phyloP scores from a whole-genome alignment of 2,888 invertebrate genomes.

The Drymonia ruficornis region DNA sequence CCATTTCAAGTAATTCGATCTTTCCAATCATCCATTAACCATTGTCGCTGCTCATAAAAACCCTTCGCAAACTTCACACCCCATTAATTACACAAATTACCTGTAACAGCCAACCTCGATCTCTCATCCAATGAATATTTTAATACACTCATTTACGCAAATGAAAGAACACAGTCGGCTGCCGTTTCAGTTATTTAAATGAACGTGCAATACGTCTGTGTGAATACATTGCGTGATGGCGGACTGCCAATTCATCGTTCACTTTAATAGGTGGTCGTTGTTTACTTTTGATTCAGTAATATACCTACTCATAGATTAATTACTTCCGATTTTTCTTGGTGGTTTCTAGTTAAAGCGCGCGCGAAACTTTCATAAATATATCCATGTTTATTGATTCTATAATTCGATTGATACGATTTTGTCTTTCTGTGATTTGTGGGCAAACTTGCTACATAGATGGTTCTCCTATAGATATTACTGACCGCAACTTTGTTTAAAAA shows the following conservation, averaged over 20 bases:
- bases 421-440: too few species aligned
- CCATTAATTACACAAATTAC: conserved; percentile 4
- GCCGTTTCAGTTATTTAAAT: conserved; percentile 38
- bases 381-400: too few species aligned
- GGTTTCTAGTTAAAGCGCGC: too few species aligned
- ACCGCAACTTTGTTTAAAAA: too few species aligned
- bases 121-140: conserved; percentile 37
- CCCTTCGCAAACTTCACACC: background rate
- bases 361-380: too few species aligned
- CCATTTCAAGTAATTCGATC: background rate
- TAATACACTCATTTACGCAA: conserved; percentile 40
- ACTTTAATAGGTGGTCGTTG: too few species aligned
- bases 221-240: conserved; percentile 23
- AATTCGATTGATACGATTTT: too few species aligned
- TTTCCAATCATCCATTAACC: background rate
- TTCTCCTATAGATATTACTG: too few species aligned
- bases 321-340: too few species aligned
- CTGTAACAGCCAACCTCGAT: conserved; percentile 5
- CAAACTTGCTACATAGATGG: too few species aligned
- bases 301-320: too few species aligned
- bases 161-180: conserved; percentile 27
- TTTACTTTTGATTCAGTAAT: too few species aligned
- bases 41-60: background rate
- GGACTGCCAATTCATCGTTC: conserved; percentile 10
- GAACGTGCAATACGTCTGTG: conserved; percentile 28